Base-by-base conservation (phyloP, 2,113 vertebrate species). In the Eidolon helvum region DNA sequence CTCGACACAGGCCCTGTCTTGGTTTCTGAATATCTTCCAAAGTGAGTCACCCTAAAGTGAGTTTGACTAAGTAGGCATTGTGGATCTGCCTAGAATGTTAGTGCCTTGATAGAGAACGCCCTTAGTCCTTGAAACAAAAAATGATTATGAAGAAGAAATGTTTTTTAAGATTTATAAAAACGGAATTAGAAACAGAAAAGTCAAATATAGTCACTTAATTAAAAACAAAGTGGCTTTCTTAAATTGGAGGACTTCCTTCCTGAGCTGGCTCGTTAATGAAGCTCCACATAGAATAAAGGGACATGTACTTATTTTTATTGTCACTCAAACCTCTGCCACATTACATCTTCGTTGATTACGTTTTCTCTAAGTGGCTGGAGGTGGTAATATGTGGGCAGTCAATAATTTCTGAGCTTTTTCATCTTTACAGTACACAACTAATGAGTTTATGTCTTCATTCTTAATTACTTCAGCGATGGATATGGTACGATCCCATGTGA, bases 371-470 rank as follows among this genome's bases (percentile, higher is more conserved):
- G 18, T 66, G 66, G 24, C 71, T 59, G 18, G 82, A 87, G 77
- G 77, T 79, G 66, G 78, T 83, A 59, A 89, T 91, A 61, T 15
- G 50, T 9, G 18, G 45, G 57, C 35, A 72, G 71, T 65, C 48
- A 40, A 45, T 92, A 92, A 95, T 79, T 92, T 74, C 94, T 87
- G 86, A 61, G 45, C n/a, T 22, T 91, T 97, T 91, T 69, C 55
- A 30, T 89, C 84, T 96, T 96, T 82, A 50, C 9, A 45, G 77
- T 87, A 91, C 18, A 86, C 59, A 88, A 66, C 68, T 91, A 84
- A 96, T 95, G 90, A 97, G 92, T 93, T 92, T 86, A 94, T 91
- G 71, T 91, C 72, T 97, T 89, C 40, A 65, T 91, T 84, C 78
- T 77, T 97, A 97, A 97, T 96, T 94, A 87, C 95, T 77, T 71